These are phyloP conservation scores for Glaucopsyche alexis DNA, from an alignment of 2,888 invertebrate species.

Conservation along the genomic window DNA sequence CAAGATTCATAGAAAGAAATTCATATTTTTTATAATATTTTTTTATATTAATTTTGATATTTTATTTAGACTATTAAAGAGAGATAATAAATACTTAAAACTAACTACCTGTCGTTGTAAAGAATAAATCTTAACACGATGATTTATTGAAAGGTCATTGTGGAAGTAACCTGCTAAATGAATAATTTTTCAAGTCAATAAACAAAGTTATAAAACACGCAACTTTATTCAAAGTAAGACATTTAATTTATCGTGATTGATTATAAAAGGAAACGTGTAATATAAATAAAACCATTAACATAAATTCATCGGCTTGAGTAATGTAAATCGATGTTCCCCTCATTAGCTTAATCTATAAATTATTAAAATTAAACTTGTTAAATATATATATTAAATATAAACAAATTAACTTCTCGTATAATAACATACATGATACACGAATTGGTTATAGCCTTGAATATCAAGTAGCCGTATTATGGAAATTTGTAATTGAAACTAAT, in stretches of 20 bases:
- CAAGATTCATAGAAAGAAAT: no score
- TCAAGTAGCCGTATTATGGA: conserved; percentile 22
- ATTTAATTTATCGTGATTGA: conserved; percentile 44
- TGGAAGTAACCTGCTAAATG: conserved; percentile 27
- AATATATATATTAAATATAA: conserved; percentile 23
- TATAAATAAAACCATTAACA: conserved; percentile 36
- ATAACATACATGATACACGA: conserved; percentile 11
- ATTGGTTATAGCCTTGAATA: conserved; percentile 28
- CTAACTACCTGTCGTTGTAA: conserved; percentile 3
- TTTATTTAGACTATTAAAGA: background rate
- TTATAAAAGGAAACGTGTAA: conserved; percentile 36
- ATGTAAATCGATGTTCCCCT: conserved; percentile 17
- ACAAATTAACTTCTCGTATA: conserved; percentile 21
- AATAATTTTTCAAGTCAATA: conserved; percentile 37
- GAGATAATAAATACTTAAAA: background rate
- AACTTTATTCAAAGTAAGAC: conserved; percentile 39
- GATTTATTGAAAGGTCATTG: conserved; percentile 23
- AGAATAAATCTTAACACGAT: conserved; percentile 18
- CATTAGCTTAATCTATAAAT: conserved; percentile 26
- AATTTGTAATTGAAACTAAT: conserved; percentile 26
- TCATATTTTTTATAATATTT: background rate
- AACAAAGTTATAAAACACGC: conserved; percentile 39
- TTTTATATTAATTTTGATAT: background rate
- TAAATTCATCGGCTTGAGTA: conserved; percentile 29
- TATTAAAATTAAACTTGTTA: conserved; percentile 20